phyloP scores from a whole-genome alignment of 2,113 vertebrate genomes.

The Phaetusa simplex region DNA sequence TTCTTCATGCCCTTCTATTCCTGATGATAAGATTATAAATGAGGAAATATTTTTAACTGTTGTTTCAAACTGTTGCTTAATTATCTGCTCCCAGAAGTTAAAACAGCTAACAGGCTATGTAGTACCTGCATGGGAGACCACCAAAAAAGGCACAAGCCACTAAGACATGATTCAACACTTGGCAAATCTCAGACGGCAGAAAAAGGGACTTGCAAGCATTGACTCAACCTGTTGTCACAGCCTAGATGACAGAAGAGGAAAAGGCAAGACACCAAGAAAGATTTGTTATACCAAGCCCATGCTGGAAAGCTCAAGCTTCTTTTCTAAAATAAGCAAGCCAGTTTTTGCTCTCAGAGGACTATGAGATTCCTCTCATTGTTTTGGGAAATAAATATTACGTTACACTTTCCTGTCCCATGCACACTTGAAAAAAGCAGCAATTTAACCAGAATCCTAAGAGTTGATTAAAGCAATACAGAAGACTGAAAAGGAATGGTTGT shows the following conservation, averaged over 20 bases:
- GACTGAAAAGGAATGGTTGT: not conserved
- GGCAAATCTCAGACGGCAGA: not conserved
- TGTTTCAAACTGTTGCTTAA: not conserved
- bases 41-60: not conserved
- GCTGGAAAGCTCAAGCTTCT: not conserved
- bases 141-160: not conserved
- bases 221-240: not conserved
- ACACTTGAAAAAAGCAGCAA: not conserved
- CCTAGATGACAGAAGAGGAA: not conserved
- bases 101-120: not conserved
- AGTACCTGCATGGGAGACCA: not conserved
- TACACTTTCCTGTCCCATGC: not conserved
- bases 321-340: not conserved
- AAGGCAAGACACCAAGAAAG: not conserved
- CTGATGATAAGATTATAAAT: not conserved
- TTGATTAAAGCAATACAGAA: not conserved
- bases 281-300: not conserved
- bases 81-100: not conserved
- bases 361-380: constrained; percentile 1
- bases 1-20: not conserved
- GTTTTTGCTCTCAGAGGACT: not conserved
- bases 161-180: not conserved
- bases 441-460: not conserved
- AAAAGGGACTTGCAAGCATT: not conserved
- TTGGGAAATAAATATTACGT: not conserved